These are phyloP conservation scores for Pelusios castaneus DNA, from an alignment of 2,113 vertebrate species.

Conservation along the genomic window DNA sequence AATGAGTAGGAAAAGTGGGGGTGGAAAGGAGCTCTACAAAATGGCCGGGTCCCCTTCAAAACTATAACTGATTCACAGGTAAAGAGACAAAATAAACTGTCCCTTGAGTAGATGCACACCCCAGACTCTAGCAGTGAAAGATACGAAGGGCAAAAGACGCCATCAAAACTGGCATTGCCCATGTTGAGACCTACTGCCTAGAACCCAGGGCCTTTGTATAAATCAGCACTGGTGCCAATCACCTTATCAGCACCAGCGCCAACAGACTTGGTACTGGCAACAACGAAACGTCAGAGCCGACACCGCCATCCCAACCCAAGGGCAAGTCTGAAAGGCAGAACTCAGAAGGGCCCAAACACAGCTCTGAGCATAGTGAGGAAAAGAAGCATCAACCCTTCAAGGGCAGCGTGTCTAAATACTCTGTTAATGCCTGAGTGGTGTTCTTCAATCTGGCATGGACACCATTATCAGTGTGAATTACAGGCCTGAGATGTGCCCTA, in stretches of 20 bases:
- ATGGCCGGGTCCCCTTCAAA: not conserved
- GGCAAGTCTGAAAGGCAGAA: not conserved
- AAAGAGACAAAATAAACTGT: constrained; percentile 12
- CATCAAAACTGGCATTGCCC: not conserved
- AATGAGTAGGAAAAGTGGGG: not conserved
- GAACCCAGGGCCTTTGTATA: not conserved
- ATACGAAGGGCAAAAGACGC: not conserved
- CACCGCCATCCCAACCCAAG: not conserved
- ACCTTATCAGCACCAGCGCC: not conserved
- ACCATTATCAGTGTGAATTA: not conserved
- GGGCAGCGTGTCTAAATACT: not conserved
- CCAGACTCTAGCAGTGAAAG: not conserved
- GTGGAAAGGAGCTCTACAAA: not conserved
- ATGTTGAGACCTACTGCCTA: not conserved
- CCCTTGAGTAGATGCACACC: not conserved
- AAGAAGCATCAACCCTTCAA: not conserved
- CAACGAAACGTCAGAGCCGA: not conserved
- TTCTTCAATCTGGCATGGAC: not conserved
- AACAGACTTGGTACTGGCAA: not conserved
- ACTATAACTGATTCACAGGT: constrained; percentile 18
- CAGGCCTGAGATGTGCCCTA: not conserved
- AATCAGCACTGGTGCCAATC: not conserved
- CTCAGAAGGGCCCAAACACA: not conserved
- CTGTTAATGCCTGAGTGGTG: not conserved
- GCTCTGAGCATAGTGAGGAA: not conserved